Conservation (phyloP, 2,888 invertebrate genomes). For the Pheosia tremula region DNA sequence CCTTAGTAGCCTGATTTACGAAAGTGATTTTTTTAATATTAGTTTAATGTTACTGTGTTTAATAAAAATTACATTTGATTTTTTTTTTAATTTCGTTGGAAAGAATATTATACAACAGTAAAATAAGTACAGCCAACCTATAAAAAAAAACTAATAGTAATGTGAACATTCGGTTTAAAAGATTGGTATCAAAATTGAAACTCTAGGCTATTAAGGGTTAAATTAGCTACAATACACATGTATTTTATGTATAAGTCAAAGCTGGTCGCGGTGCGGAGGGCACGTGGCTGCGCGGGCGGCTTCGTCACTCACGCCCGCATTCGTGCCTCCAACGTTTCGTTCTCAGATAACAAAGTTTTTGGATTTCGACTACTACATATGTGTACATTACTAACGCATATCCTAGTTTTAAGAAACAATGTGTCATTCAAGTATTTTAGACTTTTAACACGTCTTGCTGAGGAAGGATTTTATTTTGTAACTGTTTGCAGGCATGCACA, state of each 20-base stretch:
- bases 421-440: background rate
- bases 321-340: conserved; percentile 5
- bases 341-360: background rate
- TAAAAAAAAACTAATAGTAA: too few species aligned
- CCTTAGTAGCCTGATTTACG: too few species aligned
- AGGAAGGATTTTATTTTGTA: background rate
- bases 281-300: conserved; percentile 1
- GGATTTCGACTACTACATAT: background rate
- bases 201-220: too few species aligned
- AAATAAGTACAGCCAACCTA: too few species aligned
- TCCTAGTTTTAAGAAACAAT: background rate
- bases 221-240: too few species aligned
- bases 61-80: too few species aligned
- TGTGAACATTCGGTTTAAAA: too few species aligned
- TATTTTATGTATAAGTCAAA: background rate
- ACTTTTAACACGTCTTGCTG: background rate
- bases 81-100: too few species aligned
- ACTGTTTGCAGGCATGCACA: background rate
- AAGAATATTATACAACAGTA: too few species aligned
- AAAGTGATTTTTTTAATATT: too few species aligned
- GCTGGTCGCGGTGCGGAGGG: background rate
- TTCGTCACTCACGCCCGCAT: background rate
- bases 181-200: too few species aligned
- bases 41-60: too few species aligned
- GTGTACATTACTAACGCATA: background rate